Conservation (phyloP, 2,113 vertebrate genomes). For the Spea multiplicata region DNA sequence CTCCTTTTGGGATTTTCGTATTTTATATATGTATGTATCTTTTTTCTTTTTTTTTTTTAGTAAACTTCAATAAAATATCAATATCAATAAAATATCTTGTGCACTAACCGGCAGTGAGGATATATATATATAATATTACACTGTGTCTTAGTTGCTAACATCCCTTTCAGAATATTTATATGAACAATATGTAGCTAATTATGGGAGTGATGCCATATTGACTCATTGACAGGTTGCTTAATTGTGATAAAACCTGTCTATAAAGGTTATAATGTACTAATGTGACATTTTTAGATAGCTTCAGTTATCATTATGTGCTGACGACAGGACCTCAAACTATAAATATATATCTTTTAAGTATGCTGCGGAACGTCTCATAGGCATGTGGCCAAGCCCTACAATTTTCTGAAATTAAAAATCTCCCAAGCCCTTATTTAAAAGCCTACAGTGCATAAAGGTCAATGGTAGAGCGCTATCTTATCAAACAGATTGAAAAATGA, state of each 20-base stretch:
- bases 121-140: no score
- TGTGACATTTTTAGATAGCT: not conserved
- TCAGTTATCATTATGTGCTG: not conserved
- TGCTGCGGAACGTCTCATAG: not conserved
- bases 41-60: no score
- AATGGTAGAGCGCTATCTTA: no score
- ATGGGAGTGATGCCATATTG: not conserved
- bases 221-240: slow-evolving; percentile 2
- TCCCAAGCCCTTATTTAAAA: no score
- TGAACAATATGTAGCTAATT: slow-evolving; percentile 15
- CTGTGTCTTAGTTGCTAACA: not conserved
- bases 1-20: no score
- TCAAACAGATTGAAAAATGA: no score
- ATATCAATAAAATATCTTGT: no score
- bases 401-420: not conserved
- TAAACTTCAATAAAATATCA: no score
- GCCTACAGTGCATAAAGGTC: no score
- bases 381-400: slow-evolving; percentile 2
- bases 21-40: no score
- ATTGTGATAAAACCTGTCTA: not conserved
- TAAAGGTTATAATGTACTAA: slow-evolving; percentile 28
- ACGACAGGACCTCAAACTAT: not conserved
- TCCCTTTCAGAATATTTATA: not conserved
- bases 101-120: no score
- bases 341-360: slow-evolving; percentile 10